Evolutionary conservation across 2,113 vertebrate species (phyloP).

Genomic region (Solenodon paradoxus): DNA sequence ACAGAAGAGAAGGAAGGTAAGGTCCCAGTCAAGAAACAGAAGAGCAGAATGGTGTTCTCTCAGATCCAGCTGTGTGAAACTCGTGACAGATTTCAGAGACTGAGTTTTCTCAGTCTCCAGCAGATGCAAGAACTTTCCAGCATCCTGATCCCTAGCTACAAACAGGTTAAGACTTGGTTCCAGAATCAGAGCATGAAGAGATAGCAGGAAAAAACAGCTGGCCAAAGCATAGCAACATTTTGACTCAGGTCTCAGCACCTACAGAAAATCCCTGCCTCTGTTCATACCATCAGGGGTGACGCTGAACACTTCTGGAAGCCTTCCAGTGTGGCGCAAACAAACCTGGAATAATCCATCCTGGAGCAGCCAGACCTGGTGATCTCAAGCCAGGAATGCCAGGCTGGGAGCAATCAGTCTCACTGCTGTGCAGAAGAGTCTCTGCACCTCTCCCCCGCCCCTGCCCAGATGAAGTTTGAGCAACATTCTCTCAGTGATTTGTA

Average conservation of each 20-base stretch:
- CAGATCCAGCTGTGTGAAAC: constrained; percentile 79
- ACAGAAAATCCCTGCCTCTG: not conserved
- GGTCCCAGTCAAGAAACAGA: constrained; percentile 68
- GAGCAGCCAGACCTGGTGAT: not conserved
- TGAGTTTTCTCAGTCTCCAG: constrained; percentile 84
- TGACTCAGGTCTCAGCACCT: constrained; percentile 50
- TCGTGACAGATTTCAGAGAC: constrained; percentile 80
- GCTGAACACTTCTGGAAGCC: constrained; percentile 28
- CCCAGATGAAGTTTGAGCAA: constrained; percentile 55
- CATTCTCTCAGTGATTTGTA: constrained; percentile 70
- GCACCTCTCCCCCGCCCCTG: too few relatives aligned
- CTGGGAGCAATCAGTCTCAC: constrained; percentile 44
- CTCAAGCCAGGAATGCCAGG: not conserved
- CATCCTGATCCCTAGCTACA: constrained; percentile 81
- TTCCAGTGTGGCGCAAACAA: constrained; percentile 26
- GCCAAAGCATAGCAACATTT: constrained; percentile 64
- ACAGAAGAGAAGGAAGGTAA: not conserved
- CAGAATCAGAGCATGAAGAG: constrained; percentile 94
- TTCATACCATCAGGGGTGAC: constrained; percentile 63
- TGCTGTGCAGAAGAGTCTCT: constrained; percentile 36
- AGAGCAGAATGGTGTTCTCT: constrained; percentile 81
- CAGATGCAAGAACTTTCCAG: constrained; percentile 83
- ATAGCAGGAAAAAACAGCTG: constrained; percentile 89
- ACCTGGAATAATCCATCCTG: constrained; percentile 34
- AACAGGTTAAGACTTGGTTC: constrained; percentile 96